A percentile compares a stretch with the other conserved stretches of the same genome.
Conservation (phyloP, 2,888 invertebrate species). For the Notodonta dromedarius region DNA sequence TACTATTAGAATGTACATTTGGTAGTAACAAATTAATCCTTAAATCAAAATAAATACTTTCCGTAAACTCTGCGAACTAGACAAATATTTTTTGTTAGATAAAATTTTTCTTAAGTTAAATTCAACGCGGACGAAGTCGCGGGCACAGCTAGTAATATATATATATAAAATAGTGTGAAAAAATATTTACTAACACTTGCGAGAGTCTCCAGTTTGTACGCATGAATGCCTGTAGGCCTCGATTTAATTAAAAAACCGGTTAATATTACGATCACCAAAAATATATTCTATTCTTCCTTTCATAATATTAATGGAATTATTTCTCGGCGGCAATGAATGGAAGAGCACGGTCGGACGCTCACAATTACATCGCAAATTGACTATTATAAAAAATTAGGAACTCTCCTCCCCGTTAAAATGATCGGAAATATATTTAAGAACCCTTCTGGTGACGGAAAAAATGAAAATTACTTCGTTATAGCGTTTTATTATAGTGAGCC, state of each 20-base stretch:
- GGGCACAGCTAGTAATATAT: no score
- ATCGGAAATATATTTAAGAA: slow-evolving; percentile 16
- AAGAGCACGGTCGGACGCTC: neutral
- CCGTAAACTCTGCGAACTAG: no score
- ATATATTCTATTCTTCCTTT: neutral
- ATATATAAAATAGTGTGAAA: no score
- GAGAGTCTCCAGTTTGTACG: no score
- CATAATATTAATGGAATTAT: neutral
- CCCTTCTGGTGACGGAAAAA: slow-evolving; percentile 20
- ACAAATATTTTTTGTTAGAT: no score
- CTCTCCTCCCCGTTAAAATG: slow-evolving; percentile 14
- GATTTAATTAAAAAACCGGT: neutral
- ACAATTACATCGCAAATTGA: neutral
- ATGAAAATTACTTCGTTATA: slow-evolving; percentile 39
- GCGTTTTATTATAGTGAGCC: neutral
- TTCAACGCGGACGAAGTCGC: no score
- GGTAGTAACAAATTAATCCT: no score
- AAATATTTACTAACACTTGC: no score
- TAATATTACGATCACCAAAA: neutral
- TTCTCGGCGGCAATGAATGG: neutral
- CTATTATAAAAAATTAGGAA: slow-evolving; percentile 4
- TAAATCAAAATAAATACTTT: no score
- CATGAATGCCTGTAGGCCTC: no score
- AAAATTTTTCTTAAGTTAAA: no score
- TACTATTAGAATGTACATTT: no score